These are phyloP conservation scores for Takifugu rubripes DNA, from an alignment of 2,797 vertebrate genomes.

Conservation along the genomic window DNA sequence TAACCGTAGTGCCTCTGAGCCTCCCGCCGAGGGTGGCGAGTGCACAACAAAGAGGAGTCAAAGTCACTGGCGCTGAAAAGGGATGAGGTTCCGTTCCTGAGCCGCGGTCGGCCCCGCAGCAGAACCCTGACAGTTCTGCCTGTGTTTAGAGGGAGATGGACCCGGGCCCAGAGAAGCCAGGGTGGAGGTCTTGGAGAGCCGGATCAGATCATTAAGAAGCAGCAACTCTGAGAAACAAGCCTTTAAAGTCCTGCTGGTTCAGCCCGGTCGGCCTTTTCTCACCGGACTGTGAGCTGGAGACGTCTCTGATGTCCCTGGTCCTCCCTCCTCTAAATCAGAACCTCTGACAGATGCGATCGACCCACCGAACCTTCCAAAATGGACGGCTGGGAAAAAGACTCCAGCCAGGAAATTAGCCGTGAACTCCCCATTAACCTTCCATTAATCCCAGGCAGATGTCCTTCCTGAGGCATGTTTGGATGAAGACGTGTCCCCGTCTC, in stretches of 20 bases:
- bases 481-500: conserved; percentile 28
- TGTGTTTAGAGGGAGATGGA: too few relatives aligned
- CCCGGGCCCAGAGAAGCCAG: too few relatives aligned
- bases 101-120: too few relatives aligned
- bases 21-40: neutral
- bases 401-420: conserved; percentile 60
- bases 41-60: neutral
- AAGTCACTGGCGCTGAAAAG: too few relatives aligned
- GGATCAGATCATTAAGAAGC: neutral
- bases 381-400: conserved; percentile 51
- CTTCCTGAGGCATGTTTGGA: conserved; percentile 37
- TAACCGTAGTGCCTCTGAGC: conserved; percentile 3
- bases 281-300: too few relatives aligned
- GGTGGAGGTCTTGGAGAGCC: neutral
- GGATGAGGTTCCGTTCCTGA: too few relatives aligned
- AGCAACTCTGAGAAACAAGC: too few relatives aligned
- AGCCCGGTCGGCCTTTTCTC: too few relatives aligned
- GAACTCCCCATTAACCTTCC: conserved; percentile 59
- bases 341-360: conserved; percentile 16
- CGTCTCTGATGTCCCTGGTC: neutral
- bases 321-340: neutral
- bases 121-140: too few relatives aligned
- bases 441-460: conserved; percentile 50
- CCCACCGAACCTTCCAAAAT: conserved; percentile 31
- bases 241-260: too few relatives aligned